Percentiles rank a stretch among this genome's conserved stretches.
These are phyloP conservation scores for Numida meleagris DNA, from an alignment of 2,113 vertebrate genomes.

Conservation along the genomic window DNA sequence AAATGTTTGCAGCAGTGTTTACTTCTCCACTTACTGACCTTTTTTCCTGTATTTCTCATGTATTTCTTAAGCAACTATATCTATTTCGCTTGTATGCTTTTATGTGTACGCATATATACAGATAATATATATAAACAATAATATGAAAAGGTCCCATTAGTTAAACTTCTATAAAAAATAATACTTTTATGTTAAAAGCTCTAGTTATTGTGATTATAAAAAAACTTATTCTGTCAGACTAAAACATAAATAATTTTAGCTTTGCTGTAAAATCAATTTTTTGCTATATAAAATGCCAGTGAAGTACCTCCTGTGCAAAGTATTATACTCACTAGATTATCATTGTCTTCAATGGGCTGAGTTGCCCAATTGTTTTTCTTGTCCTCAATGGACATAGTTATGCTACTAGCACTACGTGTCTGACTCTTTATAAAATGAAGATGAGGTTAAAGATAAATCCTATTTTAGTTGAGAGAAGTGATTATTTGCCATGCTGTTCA, in stretches of 20 bases:
- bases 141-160: not conserved
- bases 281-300: not conserved
- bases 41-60: not conserved
- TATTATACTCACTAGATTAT: not conserved
- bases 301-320: not conserved
- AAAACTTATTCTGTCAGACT: not conserved
- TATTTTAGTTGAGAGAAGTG: not conserved
- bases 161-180: not conserved
- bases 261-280: not conserved
- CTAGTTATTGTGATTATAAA: not conserved
- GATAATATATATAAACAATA: not conserved
- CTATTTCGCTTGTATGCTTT: not conserved
- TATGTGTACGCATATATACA: not conserved
- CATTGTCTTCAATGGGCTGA: not conserved
- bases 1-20: not conserved
- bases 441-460: not conserved
- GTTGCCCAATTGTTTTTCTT: not conserved
- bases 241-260: not conserved
- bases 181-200: not conserved
- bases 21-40: not conserved
- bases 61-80: not conserved
- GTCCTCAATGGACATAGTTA: not conserved
- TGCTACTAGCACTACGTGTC: fast-evolving
- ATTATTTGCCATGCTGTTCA: not conserved
- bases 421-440: not conserved